A percentile compares a stretch with the other conserved stretches of the same genome.
These are phyloP conservation scores for Clostera curtula DNA, from an alignment of 2,888 invertebrate species.

Conservation along the genomic window DNA sequence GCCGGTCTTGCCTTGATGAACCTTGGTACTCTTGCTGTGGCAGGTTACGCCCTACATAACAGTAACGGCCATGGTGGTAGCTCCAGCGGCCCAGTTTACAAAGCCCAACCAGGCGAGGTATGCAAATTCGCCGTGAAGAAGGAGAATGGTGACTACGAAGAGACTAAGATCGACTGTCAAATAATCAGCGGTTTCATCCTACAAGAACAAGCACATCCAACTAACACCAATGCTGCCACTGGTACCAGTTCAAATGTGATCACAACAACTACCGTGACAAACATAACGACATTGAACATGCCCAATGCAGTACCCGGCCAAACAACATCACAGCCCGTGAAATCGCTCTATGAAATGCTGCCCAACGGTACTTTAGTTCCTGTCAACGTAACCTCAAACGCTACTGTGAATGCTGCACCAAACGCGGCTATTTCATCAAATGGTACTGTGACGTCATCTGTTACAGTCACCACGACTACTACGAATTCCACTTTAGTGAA, in stretches of 20 bases:
- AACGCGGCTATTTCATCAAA: constrained; percentile 23
- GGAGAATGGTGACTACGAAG: constrained; percentile 59
- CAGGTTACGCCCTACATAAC: constrained; percentile 35
- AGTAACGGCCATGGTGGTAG: constrained; percentile 11
- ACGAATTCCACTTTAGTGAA: constrained; percentile 51
- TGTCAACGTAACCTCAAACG: constrained; percentile 23
- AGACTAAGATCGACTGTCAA: constrained; percentile 58
- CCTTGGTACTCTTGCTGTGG: constrained; percentile 50
- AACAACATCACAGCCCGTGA: constrained; percentile 15
- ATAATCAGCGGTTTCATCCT: constrained; percentile 57
- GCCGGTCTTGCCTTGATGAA: constrained; percentile 58
- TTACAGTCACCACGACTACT: constrained; percentile 38
- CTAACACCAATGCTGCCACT: constrained; percentile 19
- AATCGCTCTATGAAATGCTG: constrained; percentile 36
- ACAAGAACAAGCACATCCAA: constrained; percentile 39
- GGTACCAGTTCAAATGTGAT: constrained; percentile 37
- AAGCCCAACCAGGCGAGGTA: constrained; percentile 46
- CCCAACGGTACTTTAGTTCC: constrained; percentile 55
- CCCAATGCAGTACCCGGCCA: constrained; percentile 29
- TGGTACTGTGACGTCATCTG: constrained; percentile 34
- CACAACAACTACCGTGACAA: constrained; percentile 49
- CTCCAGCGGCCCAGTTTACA: constrained; percentile 28
- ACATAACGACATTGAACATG: constrained; percentile 45
- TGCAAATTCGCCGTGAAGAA: constrained; percentile 58
- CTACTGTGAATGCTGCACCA: constrained; percentile 10